These are phyloP conservation scores for Ladona fulva DNA, from an alignment of 1,140 invertebrate genomes.

Conservation along the genomic window DNA sequence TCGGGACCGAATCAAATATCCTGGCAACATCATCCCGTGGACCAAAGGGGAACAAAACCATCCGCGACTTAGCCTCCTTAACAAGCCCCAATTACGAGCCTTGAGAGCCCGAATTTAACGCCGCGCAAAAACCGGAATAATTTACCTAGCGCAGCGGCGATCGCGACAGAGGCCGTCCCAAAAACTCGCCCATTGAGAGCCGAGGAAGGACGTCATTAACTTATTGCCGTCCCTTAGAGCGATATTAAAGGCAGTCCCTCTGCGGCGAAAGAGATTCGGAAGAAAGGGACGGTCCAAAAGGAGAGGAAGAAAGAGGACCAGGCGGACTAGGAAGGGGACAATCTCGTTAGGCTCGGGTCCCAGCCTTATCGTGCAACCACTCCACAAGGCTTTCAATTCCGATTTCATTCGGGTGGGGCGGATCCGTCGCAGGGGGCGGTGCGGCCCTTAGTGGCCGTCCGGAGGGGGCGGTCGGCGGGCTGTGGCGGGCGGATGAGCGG, in stretches of 20 bases:
- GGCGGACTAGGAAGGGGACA: background rate
- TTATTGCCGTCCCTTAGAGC: background rate
- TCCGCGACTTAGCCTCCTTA: too few species aligned
- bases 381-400: constrained; percentile 3
- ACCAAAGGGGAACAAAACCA: too few species aligned
- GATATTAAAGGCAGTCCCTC: background rate
- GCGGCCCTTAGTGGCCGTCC: too few species aligned
- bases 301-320: background rate
- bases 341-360: background rate
- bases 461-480: background rate
- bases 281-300: background rate
- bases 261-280: background rate
- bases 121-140: too few species aligned
- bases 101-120: too few species aligned
- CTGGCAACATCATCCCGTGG: too few species aligned
- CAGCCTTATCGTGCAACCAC: background rate
- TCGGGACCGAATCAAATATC: too few species aligned
- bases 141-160: too few species aligned
- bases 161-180: too few species aligned
- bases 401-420: background rate
- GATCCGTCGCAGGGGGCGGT: too few species aligned
- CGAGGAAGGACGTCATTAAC: background rate
- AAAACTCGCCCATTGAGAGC: background rate
- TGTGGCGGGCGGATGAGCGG: background rate
- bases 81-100: too few species aligned